Percentiles rank a stretch among this genome's conserved stretches.
Conservation (phyloP, 2,888 invertebrate genomes). For the Lingula anatina region DNA sequence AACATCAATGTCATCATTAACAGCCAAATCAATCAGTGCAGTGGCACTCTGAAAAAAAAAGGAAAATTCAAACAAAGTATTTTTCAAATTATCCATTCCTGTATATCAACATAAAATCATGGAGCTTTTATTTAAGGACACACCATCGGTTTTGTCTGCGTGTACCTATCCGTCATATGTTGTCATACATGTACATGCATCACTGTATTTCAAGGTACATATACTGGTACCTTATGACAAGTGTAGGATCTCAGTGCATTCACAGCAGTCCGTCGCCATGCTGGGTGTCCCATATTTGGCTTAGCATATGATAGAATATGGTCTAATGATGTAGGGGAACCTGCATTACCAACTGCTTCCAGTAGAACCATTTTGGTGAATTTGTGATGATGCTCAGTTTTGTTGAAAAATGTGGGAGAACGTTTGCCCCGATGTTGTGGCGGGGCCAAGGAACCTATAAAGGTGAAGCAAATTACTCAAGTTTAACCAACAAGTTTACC, state of each 20-base stretch:
- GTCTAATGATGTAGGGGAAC: conserved; percentile 15
- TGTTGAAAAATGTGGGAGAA: no score
- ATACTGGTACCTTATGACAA: conserved; percentile 19
- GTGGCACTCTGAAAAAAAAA: conserved; percentile 17
- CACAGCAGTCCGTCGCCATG: conserved; percentile 23
- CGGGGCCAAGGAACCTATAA: no score
- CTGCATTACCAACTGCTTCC: conserved; percentile 27
- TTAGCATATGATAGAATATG: conserved; percentile 21
- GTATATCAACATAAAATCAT: conserved; percentile 13
- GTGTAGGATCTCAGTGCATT: conserved; percentile 19
- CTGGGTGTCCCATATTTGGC: conserved; percentile 16
- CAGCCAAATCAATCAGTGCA: conserved; percentile 14
- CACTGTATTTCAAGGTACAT: not conserved
- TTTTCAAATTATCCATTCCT: conserved; percentile 19
- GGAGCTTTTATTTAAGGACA: conserved; percentile 15
- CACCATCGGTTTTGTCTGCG: no score
- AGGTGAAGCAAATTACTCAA: no score
- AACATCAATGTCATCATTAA: conserved; percentile 18
- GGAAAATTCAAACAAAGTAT: not conserved
- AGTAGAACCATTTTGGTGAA: conserved; percentile 21
- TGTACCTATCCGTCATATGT: no score
- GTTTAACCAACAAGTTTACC: no score
- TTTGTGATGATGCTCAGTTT: conserved; percentile 11
- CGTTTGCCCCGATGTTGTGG: no score
- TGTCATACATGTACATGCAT: conserved; percentile 19